These are phyloP conservation scores for Sinopyrophorus schimmeli DNA, from an alignment of 2,888 invertebrate species.

Conservation along the genomic window DNA sequence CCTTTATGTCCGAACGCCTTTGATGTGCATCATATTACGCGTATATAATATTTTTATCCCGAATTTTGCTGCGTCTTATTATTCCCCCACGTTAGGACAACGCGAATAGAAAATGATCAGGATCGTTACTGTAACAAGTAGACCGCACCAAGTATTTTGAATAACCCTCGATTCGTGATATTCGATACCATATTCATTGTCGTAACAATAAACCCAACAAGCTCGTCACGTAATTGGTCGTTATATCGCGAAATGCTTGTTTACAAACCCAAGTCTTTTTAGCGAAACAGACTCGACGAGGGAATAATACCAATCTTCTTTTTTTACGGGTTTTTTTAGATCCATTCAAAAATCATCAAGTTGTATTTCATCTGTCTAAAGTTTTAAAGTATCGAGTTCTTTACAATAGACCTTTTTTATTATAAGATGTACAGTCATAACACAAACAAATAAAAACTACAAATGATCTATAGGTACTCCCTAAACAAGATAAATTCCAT, in stretches of 20 bases:
- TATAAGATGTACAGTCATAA: too few relatives aligned
- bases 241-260: slow-evolving; percentile 39
- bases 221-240: slow-evolving; percentile 44
- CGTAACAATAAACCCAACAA: slow-evolving; percentile 43
- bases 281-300: too few relatives aligned
- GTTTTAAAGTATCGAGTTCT: too few relatives aligned
- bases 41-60: slow-evolving; percentile 40
- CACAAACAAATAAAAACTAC: too few relatives aligned
- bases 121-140: slow-evolving; percentile 46
- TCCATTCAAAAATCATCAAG: too few relatives aligned
- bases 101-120: slow-evolving; percentile 41
- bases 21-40: slow-evolving; percentile 44
- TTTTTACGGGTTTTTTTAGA: too few relatives aligned
- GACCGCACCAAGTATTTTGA: slow-evolving; percentile 39
- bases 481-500: too few relatives aligned
- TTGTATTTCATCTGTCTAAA: too few relatives aligned
- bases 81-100: slow-evolving; percentile 44
- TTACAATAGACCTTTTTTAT: too few relatives aligned
- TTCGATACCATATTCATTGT: slow-evolving; percentile 44
- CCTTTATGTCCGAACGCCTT: slow-evolving; percentile 41
- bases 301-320: too few relatives aligned
- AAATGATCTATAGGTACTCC: too few relatives aligned
- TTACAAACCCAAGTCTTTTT: slow-evolving; percentile 27
- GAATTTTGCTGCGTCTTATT: slow-evolving; percentile 39
- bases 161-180: slow-evolving; percentile 38